phyloP scores from a whole-genome alignment of 2,797 vertebrate genomes.

The Pangasius mekongensis region DNA sequence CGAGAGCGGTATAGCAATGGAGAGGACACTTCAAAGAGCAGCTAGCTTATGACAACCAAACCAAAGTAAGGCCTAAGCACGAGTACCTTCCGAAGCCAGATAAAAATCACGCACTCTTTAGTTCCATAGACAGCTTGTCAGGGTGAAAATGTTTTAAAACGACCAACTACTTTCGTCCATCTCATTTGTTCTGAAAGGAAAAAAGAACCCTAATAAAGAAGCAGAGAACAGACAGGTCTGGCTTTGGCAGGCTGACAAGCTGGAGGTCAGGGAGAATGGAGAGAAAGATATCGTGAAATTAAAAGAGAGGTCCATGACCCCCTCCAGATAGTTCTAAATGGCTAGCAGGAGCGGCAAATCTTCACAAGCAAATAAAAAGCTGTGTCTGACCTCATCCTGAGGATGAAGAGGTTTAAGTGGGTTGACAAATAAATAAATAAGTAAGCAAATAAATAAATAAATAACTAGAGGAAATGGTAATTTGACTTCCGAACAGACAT shows the following conservation, averaged over 20 bases:
- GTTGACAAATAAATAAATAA: slow-evolving; percentile 72
- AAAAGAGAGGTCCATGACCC: slow-evolving; percentile 80
- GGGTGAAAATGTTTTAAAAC: slow-evolving; percentile 47
- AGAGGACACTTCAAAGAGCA: slow-evolving; percentile 34
- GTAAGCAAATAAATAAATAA: slow-evolving; percentile 63
- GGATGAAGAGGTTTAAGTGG: slow-evolving; percentile 77
- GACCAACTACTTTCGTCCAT: slow-evolving; percentile 55
- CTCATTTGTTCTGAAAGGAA: slow-evolving; percentile 50
- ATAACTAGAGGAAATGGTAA: slow-evolving; percentile 75
- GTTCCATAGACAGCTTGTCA: slow-evolving; percentile 29
- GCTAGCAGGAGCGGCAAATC: slow-evolving; percentile 73
- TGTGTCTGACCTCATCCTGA: slow-evolving; percentile 75
- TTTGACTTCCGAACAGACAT: slow-evolving; percentile 77
- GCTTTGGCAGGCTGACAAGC: slow-evolving; percentile 70
- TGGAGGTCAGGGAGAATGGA: slow-evolving; percentile 75
- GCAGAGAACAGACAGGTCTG: slow-evolving; percentile 62
- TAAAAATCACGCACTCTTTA: slow-evolving; percentile 37
- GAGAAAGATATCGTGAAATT: slow-evolving; percentile 81
- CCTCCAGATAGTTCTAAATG: slow-evolving; percentile 77
- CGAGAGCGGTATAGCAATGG: slow-evolving; percentile 49
- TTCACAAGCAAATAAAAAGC: slow-evolving; percentile 75
- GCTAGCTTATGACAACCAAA: slow-evolving; percentile 6
- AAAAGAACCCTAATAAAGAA: slow-evolving; percentile 74
- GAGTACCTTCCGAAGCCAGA: slow-evolving; percentile 9
- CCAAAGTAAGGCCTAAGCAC: background rate